Evolutionary conservation across 2,113 vertebrate genomes (phyloP), one percentile per base, ranked within the genome.

Genomic region (Oxyura jamaicensis): DNA sequence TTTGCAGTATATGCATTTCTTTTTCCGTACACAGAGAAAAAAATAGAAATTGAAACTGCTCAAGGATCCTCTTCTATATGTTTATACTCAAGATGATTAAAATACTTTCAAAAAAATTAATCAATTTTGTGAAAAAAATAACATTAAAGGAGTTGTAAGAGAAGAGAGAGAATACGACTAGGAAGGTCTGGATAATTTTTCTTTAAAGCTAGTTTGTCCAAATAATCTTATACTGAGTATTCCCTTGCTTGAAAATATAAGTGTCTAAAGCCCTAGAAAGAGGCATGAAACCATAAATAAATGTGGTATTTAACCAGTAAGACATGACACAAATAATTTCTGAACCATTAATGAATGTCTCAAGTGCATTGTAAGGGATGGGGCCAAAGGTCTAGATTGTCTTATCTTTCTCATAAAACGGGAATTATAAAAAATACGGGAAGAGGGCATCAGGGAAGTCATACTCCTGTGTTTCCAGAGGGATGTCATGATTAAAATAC

Each of bases 261-360:
- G 87, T 14, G 21, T 46, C 36, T 91, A 68, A 91, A 53, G 25
- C 41, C 29, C 28, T 59, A 63, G 53, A 77, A 90, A 73, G 31
- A 73, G 77, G 17, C 19, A 55, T 25, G 5, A 85, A 80, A 41
- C 21, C 83, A 58, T 90, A 93, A 96, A 78, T 55, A 73, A 88
- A 52, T 68, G 23, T 84, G 74, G 58, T 91, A 62, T 79, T 90
- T 88, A 95, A 87, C 74, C 87, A 87, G 35, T 60, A 85, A 87
- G 58, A 50, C 20, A 31, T 60, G 72, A 71, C 71, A 81, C 17
- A 81, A 76, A 80, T 67, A 88, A 92, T 92, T 93, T 87, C 95
- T 78, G 39, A 60, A 42, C 63, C 55, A 75, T 48, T 81, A 83
- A 66, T n/a, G 42, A 88, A 88, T 1, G 12, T 60, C 83, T 91